A percentile compares a stretch with the other conserved stretches of the same genome.
Evolutionary conservation across 2,113 vertebrate species (phyloP).

Genomic region (Catharus minimus): DNA sequence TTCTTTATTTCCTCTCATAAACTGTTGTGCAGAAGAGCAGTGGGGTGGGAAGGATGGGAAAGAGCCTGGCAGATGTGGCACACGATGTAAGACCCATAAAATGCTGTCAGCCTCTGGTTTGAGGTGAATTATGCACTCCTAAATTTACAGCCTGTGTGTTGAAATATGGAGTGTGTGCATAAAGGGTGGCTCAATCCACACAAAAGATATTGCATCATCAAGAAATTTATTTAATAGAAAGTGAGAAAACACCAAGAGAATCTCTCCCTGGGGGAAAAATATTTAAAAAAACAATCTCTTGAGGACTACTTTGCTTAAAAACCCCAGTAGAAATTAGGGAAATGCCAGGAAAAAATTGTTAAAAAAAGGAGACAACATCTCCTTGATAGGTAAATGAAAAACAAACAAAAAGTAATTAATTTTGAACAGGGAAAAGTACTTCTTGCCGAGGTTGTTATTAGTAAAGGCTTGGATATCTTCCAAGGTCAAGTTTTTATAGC

Average conservation of each 20-base stretch:
- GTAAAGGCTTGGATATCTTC: neutral
- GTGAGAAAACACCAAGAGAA: neutral
- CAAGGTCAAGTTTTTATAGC: neutral
- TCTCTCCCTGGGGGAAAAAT: neutral
- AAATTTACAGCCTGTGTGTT: neutral
- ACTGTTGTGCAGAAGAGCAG: neutral
- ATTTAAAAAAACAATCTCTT: neutral
- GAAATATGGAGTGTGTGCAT: neutral
- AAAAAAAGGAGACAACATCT: neutral
- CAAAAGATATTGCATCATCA: neutral
- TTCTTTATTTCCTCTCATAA: conserved; percentile 1
- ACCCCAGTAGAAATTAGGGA: neutral
- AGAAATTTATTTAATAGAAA: neutral
- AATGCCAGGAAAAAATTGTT: neutral
- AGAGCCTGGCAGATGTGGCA: neutral
- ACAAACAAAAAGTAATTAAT: neutral
- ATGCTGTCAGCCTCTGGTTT: neutral
- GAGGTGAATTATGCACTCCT: neutral
- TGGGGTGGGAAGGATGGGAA: neutral
- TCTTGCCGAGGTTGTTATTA: neutral
- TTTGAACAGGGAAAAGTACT: neutral
- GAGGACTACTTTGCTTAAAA: neutral
- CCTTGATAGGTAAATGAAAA: neutral
- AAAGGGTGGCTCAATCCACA: neutral
- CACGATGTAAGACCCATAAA: neutral